A percentile compares a stretch with the other conserved stretches of the same genome.
Conservation (phyloP, 2,797 vertebrate species). For the Anguilla pacifica region DNA sequence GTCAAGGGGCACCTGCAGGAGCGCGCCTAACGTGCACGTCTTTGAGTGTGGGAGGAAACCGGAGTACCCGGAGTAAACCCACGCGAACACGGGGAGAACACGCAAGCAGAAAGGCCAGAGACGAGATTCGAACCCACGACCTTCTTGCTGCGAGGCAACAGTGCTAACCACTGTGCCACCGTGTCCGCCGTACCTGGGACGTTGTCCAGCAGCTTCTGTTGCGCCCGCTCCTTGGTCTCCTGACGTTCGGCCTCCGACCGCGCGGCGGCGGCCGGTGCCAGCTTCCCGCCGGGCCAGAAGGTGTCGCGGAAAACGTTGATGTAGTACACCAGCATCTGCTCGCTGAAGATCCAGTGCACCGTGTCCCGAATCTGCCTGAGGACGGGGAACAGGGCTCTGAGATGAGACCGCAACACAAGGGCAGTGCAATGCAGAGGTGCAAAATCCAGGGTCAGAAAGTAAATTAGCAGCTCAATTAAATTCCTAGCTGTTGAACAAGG, state of each 20-base stretch:
- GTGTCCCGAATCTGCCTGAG: conserved; percentile 96
- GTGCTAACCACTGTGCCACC: too few species aligned
- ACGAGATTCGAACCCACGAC: too few species aligned
- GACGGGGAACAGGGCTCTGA: not conserved
- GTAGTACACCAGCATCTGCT: conserved; percentile 95
- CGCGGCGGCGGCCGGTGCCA: conserved; percentile 76
- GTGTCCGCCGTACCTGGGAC: conserved; percentile 82
- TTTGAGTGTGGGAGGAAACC: too few species aligned
- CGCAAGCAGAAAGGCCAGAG: too few species aligned
- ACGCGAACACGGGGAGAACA: too few species aligned
- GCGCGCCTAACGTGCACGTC: too few species aligned
- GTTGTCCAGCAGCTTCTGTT: conserved; percentile 96
- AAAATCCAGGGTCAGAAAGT: not conserved
- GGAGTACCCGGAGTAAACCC: too few species aligned
- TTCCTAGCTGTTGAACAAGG: too few species aligned
- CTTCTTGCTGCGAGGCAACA: too few species aligned
- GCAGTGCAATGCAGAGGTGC: not conserved
- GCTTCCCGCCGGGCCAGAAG: conserved; percentile 91
- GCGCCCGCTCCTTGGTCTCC: conserved; percentile 90
- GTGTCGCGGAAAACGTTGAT: conserved; percentile 89
- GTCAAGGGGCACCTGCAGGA: too few species aligned
- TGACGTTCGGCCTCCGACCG: conserved; percentile 79
- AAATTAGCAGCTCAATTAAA: too few species aligned
- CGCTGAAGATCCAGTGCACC: conserved; percentile 95
- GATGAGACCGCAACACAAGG: not conserved